A percentile compares a stretch with the other conserved stretches of the same genome.
These are phyloP conservation scores for Diuraphis noxia DNA, from an alignment of 1,140 invertebrate species.

Conservation along the genomic window DNA sequence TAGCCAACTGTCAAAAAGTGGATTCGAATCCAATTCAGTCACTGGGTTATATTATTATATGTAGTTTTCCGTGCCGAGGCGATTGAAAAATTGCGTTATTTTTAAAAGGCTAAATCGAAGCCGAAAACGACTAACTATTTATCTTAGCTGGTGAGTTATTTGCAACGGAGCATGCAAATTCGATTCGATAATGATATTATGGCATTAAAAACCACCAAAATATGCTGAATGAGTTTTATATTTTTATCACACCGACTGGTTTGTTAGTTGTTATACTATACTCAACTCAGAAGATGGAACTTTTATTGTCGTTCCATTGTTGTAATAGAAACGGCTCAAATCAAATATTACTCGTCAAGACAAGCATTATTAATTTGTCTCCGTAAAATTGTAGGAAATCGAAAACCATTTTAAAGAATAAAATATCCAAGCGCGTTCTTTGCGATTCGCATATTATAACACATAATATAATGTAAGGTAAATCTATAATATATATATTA, in stretches of 20 bases:
- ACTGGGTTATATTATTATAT: not conserved
- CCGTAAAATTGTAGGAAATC: not conserved
- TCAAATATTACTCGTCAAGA: not conserved
- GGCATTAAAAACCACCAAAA: not conserved
- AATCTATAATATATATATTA: too few species aligned
- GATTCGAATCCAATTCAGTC: slow-evolving; percentile 26
- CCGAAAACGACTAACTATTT: not conserved
- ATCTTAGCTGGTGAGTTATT: not conserved
- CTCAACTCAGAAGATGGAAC: not conserved
- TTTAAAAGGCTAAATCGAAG: not conserved
- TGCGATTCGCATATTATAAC: too few species aligned
- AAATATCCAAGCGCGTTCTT: not conserved
- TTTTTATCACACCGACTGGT: not conserved
- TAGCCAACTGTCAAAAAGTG: slow-evolving; percentile 29
- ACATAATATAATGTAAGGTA: too few species aligned
- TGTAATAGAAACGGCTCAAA: too few species aligned
- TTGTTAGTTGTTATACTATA: not conserved
- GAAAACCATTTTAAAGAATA: not conserved
- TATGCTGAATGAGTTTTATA: not conserved
- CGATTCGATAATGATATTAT: not conserved
- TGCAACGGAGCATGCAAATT: not conserved
- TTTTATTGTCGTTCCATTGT: not conserved
- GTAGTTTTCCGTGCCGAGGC: not conserved
- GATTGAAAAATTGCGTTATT: not conserved
- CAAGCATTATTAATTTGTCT: too few species aligned